A percentile compares a stretch with the other conserved stretches of the same genome.
Evolutionary conservation across 2,888 invertebrate species (phyloP).

Genomic region (Glaucopsyche alexis): DNA sequence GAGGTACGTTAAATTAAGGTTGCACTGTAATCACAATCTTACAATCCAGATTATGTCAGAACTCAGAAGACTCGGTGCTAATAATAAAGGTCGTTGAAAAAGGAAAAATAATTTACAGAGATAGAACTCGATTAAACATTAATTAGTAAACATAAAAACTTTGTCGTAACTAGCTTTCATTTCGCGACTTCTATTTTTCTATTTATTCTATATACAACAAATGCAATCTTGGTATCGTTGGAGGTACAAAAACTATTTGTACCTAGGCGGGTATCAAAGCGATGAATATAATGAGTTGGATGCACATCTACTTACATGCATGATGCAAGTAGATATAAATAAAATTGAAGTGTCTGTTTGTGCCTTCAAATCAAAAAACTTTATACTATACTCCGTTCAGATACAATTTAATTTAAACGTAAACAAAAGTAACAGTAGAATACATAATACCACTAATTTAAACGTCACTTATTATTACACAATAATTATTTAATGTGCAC

Average conservation of each 20-base stretch:
- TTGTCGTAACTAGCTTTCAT: background rate
- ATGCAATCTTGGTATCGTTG: conserved; percentile 2
- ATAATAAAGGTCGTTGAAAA: background rate
- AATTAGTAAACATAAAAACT: background rate
- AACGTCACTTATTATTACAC: too few species aligned
- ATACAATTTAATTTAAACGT: too few species aligned
- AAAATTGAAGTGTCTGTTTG: conserved; percentile 1
- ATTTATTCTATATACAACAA: background rate
- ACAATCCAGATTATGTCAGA: background rate
- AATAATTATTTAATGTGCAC: too few species aligned
- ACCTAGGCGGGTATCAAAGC: conserved; percentile 9
- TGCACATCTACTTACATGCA: background rate
- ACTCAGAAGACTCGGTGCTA: background rate
- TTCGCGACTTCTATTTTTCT: background rate
- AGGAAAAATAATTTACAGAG: background rate
- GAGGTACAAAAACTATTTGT: conserved; percentile 1
- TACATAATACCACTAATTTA: too few species aligned
- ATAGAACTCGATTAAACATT: background rate
- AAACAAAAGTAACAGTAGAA: too few species aligned
- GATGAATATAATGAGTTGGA: conserved; percentile 5
- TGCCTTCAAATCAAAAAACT: background rate
- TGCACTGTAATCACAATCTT: too few species aligned
- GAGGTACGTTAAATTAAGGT: too few species aligned
- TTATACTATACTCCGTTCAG: too few species aligned
- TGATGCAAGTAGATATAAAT: background rate